These are phyloP conservation scores for Oreochromis mossambicus DNA, from an alignment of 2,797 vertebrate genomes.

Conservation along the genomic window DNA sequence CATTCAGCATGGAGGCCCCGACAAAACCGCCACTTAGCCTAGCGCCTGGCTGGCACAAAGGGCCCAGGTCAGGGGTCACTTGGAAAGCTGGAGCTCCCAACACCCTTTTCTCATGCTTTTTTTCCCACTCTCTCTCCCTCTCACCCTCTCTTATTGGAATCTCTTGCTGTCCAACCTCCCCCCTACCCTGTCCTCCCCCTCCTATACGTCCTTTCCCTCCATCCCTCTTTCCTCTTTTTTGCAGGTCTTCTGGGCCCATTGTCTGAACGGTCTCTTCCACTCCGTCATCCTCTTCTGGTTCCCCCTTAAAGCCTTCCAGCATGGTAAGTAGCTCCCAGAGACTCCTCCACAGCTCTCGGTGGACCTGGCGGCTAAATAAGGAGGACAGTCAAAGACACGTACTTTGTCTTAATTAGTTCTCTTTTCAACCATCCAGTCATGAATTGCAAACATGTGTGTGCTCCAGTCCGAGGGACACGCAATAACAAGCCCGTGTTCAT, in stretches of 20 bases:
- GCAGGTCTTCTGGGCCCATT: conserved; percentile 99
- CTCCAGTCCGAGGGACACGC: conserved; percentile 9
- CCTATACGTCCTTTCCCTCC: conserved; percentile 76
- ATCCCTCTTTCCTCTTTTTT: conserved; percentile 51
- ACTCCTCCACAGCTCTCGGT: conserved; percentile 32
- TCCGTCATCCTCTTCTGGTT: conserved; percentile 99
- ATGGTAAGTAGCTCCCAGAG: conserved; percentile 86
- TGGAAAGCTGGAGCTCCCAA: conserved; percentile 83
- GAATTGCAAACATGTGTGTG: conserved; percentile 70
- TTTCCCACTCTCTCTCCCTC: conserved; percentile 76
- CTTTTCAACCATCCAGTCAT: conserved; percentile 49
- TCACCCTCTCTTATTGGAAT: conserved; percentile 73
- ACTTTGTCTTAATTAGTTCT: conserved; percentile 72
- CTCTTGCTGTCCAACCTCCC: conserved; percentile 75
- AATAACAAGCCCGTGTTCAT: conserved; percentile 9
- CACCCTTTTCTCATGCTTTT: conserved; percentile 87
- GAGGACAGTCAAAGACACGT: conserved; percentile 60
- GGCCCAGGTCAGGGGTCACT: conserved; percentile 87
- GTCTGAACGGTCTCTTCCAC: conserved; percentile 99
- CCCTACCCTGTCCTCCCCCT: conserved; percentile 34
- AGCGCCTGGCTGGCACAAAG: conserved; percentile 87
- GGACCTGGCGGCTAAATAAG: conserved; percentile 37
- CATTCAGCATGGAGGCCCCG: conserved; percentile 82
- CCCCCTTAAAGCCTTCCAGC: conserved; percentile 96
- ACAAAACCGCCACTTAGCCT: conserved; percentile 94